Evolutionary conservation across 2,113 vertebrate species (phyloP), one percentile per base, ranked within the genome.

Genomic region (Misgurnus mizolepis): DNA sequence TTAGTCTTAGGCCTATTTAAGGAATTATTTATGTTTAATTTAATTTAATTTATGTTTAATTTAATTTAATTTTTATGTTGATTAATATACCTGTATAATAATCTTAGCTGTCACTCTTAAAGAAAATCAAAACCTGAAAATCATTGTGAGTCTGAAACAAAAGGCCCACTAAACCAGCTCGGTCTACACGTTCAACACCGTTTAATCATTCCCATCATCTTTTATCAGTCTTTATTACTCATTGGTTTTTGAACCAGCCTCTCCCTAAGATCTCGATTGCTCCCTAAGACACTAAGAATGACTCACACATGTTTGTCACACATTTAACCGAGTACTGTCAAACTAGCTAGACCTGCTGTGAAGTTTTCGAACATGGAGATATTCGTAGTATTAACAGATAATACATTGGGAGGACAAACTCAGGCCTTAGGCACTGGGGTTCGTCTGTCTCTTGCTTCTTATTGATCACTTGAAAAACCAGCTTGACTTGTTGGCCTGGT

Each of bases 281-380:
- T 60, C 71, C 55, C 39, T 73, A 7, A 15, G 55, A 60, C 41
- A 22, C 39, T 5, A 5, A 58, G 10, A 45, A 10, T 75, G 58
- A 76, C 40, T 73, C 50, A 45, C 60, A 22, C 3, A 40, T 72
- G 11, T 75, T 49, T 47, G 43, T 64, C 43, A 50, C 60, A 50
- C 34, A 47, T 41, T 61, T 27, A 15, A 64, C 17, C 39, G 66
- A 55, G n/a, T 18, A 58, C 17, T 18, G 55, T 8, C 17, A 53
- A 77, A 41, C 75, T 66, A 15, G 75, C 75, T 55, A 40, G 15
- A 65, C 74, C 22, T 65, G 74, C 45, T 76, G 6, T 65, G 53
- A 7, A 34, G 22, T 40, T 75, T 62, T 9, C 27, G n/a, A 71
- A 55, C 34, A n/a, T 58, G 60, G 22, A 50, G n/a, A 45, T 27